Percentiles rank a stretch among this genome's conserved stretches.
Evolutionary conservation across 1,140 invertebrate genomes (phyloP).

Genomic region (Psix sp.): DNA sequence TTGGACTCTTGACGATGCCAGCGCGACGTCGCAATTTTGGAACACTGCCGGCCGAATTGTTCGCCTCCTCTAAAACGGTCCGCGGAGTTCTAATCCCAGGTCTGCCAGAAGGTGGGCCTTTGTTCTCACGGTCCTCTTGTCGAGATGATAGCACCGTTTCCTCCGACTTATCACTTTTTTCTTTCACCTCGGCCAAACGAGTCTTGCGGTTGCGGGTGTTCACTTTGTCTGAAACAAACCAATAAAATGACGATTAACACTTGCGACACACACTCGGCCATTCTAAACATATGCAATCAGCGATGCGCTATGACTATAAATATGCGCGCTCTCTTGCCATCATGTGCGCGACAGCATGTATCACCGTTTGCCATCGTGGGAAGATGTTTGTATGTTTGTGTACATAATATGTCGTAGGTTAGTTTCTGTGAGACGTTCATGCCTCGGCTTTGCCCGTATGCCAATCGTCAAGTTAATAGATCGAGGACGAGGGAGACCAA

Average conservation of each 20-base stretch:
- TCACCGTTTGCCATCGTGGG: too few relatives aligned
- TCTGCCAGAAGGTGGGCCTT: constrained; percentile 68
- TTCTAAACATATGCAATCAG: too few relatives aligned
- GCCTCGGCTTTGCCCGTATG: constrained; percentile 42
- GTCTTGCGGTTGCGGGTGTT: constrained; percentile 66
- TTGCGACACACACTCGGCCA: too few relatives aligned
- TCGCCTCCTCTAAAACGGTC: constrained; percentile 73
- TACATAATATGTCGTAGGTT: constrained; percentile 38
- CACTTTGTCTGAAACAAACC: constrained; percentile 74
- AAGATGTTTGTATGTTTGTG: constrained; percentile 20
- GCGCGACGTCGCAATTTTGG: constrained; percentile 66
- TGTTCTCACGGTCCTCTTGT: constrained; percentile 76
- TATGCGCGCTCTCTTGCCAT: too few relatives aligned
- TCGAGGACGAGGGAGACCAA: constrained; percentile 39
- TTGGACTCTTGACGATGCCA: constrained; percentile 59
- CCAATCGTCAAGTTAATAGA: constrained; percentile 47
- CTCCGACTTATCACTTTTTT: constrained; percentile 58
- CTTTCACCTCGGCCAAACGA: constrained; percentile 67
- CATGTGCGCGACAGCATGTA: too few relatives aligned
- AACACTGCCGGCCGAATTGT: constrained; percentile 64
- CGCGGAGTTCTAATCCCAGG: constrained; percentile 67
- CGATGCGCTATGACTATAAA: too few relatives aligned
- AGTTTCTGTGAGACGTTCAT: constrained; percentile 42
- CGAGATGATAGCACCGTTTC: constrained; percentile 62
- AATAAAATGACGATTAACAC: constrained; percentile 30